Percentiles rank a stretch among this genome's conserved stretches.
These are phyloP conservation scores for Pocillopora meandrina DNA, from an alignment of 92 coral and sea anemone species.

Conservation along the genomic window DNA sequence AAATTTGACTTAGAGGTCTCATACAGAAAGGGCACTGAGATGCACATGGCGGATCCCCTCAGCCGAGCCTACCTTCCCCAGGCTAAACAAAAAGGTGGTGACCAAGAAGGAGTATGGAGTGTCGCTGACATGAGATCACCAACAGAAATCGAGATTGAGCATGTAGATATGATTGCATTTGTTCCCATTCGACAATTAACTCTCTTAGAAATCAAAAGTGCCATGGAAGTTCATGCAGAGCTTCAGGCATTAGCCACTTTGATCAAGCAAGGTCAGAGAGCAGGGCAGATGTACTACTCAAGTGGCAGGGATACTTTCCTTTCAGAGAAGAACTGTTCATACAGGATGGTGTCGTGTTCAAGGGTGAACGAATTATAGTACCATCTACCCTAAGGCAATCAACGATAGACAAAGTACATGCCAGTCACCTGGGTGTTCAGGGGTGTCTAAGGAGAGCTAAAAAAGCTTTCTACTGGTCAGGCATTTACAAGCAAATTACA, in stretches of 20 bases:
- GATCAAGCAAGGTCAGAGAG: constrained; percentile 42
- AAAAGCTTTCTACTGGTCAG: constrained; percentile 46
- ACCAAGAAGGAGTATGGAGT: constrained; percentile 5
- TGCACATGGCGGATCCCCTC: constrained; percentile 28
- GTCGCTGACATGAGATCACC: constrained; percentile 21
- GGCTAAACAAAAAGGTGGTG: not conserved
- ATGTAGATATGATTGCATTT: constrained; percentile 25
- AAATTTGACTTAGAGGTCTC: no score
- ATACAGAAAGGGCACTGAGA: constrained; percentile 25
- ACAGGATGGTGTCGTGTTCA: constrained; percentile 32
- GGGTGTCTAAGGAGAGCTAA: constrained; percentile 40
- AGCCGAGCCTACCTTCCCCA: constrained; percentile 28
- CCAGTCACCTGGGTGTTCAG: constrained; percentile 41
- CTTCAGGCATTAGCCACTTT: constrained; percentile 27
- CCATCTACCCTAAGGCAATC: constrained; percentile 9
- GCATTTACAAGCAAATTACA: constrained; percentile 40
- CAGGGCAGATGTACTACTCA: constrained; percentile 6
- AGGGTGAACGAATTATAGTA: constrained; percentile 22
- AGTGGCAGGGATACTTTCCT: constrained; percentile 13
- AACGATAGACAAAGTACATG: constrained; percentile 18
- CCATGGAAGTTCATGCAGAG: constrained; percentile 37
- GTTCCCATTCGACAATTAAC: constrained; percentile 21
- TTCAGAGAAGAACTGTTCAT: constrained; percentile 31
- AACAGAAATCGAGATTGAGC: constrained; percentile 35
- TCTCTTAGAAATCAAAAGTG: constrained; percentile 17